These are phyloP conservation scores for Talpa occidentalis DNA, from an alignment of 2,113 vertebrate species.

Conservation along the genomic window DNA sequence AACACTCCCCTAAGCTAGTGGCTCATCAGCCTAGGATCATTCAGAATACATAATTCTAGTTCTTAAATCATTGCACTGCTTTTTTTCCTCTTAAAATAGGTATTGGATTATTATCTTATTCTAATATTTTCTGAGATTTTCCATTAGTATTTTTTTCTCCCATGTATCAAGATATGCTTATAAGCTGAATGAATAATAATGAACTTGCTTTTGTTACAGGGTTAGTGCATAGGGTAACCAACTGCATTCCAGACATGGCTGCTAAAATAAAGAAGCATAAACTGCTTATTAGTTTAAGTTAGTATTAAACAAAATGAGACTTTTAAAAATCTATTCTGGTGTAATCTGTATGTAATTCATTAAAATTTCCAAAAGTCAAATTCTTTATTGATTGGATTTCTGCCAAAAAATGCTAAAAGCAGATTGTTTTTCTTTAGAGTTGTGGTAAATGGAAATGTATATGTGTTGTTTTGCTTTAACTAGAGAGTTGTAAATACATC, in stretches of 20 bases:
- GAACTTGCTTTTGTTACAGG: slow-evolving; percentile 34
- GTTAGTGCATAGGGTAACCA: not conserved
- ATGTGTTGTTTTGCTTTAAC: slow-evolving; percentile 56
- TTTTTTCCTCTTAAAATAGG: slow-evolving; percentile 16
- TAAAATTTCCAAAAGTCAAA: slow-evolving; percentile 59
- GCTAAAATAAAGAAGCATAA: slow-evolving; percentile 43
- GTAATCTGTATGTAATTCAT: not conserved
- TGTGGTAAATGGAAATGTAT: slow-evolving; percentile 57
- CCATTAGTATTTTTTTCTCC: slow-evolving; percentile 23
- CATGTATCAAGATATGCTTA: not conserved
- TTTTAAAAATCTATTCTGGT: slow-evolving; percentile 44
- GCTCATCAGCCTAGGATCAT: slow-evolving; percentile 59
- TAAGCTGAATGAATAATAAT: slow-evolving; percentile 61
- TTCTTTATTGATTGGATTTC: slow-evolving; percentile 54
- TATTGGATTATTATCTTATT: slow-evolving; percentile 37
- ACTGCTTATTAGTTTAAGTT: slow-evolving; percentile 61
- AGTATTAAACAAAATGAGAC: slow-evolving; percentile 52
- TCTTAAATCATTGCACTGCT: slow-evolving; percentile 30
- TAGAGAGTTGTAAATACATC: slow-evolving; percentile 32
- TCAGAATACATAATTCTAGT: slow-evolving; percentile 58
- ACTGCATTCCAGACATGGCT: slow-evolving; percentile 46
- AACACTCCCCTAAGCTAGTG: slow-evolving; percentile 71
- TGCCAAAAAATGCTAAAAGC: slow-evolving; percentile 59
- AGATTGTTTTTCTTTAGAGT: slow-evolving; percentile 46
- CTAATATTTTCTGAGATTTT: slow-evolving; percentile 47